Evolutionary conservation across 2,797 vertebrate species (phyloP), one percentile per base, ranked within the genome.

Genomic region (Syngnathus rostellatus): DNA sequence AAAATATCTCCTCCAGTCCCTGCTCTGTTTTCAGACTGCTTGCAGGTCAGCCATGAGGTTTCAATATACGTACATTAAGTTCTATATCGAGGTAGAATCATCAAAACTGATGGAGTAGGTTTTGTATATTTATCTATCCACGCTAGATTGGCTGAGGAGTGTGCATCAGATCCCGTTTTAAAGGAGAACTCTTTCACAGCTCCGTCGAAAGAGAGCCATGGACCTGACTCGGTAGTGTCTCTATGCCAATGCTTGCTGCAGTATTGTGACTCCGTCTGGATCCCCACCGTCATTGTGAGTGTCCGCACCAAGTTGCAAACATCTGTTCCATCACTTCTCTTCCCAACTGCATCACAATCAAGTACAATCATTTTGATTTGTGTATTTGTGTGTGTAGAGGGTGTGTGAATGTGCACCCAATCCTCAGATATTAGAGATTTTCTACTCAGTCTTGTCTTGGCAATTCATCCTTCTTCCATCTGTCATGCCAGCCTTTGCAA

Each of bases 121-220:
- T 25, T 25, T 31, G 31, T 25, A 31, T 31, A 4, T 31, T 31
- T 31, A 31, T 31, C 31, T 31, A 3, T 31, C 31, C 3, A 31
- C 31, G 31, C 41, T 81, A 98, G 96, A 83, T 81, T 99, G 87
- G 92, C 92, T 16, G 76, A 93, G 81, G 92, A 93, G 76, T 95
- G 93, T 83, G 89, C 91, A 63, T 87, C 79, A 48, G 93, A 95
- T 9, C 92, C 91, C 21, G 77, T 69, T 48, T 88, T 94, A 69
- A 92, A 90, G 83, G 92, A 94, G 72, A 95, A 95, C 6, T 86
- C 89, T 38, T 97, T 95, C 80, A 94, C 93, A 67, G 92, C 94
- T 72, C 94, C 94, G 6, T 83, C 84, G 2, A 87, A 88, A 0
- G 64, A 86, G 61, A 88, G 77, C 19, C 31, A 68, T 1, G 25